A percentile compares a stretch with the other conserved stretches of the same genome.
Conservation (phyloP, 2,888 invertebrate genomes). For the Frankliniella fusca region DNA sequence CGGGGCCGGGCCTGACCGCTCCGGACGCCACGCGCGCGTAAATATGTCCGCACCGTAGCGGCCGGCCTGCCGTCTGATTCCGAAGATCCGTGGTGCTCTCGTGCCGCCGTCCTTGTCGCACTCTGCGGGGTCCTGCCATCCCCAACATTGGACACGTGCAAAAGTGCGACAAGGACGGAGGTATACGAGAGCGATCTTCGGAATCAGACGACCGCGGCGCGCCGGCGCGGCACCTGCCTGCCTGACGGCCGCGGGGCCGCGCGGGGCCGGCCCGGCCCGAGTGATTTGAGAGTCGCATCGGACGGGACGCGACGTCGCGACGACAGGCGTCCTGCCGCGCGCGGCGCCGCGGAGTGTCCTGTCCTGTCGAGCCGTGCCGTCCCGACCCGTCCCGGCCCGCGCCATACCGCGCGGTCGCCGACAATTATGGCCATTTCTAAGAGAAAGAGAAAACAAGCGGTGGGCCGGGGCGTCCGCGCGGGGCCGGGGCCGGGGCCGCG, state of each 20-base stretch:
- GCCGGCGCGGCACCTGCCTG: neutral
- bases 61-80: too few relatives aligned
- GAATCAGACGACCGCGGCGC: too few relatives aligned
- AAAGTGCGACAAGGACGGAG: too few relatives aligned
- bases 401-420: neutral
- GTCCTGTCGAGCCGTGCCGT: neutral
- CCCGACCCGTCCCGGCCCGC: neutral
- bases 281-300: constrained; percentile 6
- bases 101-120: too few relatives aligned
- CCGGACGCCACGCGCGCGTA: neutral
- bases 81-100: too few relatives aligned
- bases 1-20: neutral
- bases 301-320: neutral
- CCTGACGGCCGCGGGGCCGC: too few relatives aligned
- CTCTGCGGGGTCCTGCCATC: too few relatives aligned
- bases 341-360: too few relatives aligned
- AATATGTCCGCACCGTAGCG: too few relatives aligned
- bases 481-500: neutral
- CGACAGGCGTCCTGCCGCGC: neutral
- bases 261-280: neutral
- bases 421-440: constrained; percentile 20
- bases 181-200: too few relatives aligned
- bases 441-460: constrained; percentile 14
- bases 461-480: neutral
- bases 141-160: too few relatives aligned